Evolutionary conservation across 2,797 vertebrate genomes (phyloP), one percentile per base, ranked within the genome.

Genomic region (Epinephelus awoara): DNA sequence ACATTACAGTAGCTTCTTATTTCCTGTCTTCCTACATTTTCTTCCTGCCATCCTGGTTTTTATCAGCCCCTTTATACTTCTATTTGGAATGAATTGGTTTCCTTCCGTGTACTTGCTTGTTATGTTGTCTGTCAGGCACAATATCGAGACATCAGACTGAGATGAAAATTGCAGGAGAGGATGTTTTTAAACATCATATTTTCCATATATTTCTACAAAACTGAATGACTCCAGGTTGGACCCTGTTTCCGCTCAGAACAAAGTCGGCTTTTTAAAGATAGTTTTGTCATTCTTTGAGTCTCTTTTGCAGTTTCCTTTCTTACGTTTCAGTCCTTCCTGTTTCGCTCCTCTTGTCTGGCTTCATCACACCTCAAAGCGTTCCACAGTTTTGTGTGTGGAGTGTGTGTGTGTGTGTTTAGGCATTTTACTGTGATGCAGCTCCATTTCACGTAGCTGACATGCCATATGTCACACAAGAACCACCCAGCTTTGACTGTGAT

Each of bases 41-140:
- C 14, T 55, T 34, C 3, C 5, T 42, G 13, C 2, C 29, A 9
- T 61, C 55, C 10, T 64, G 8, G 10, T 34, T 40, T 72, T 50
- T 15, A 50, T 76, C 40, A 47, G 6, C 27, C 12, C 7, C 21
- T 34, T 40, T 51, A 6, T 54, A 12, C 38, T 18, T 76, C 29
- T 55, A 14, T 62, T 66, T 71, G 25, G 19, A 67, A 57, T 65
- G 40, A 77, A 68, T 54, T 56, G 57, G 14, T 47, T 25, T 63
- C 44, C 38, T 46, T 81, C 67, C 38, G 47, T 80, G 75, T 72
- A 55, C 49, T 56, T 63, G 56, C 66, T 77, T 80, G 25, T 82
- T 52, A 59, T 61, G 21, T 65, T 3, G n/a, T 67, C 47, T 50
- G 57, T 59, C 74, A 63, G 47, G 47, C 38, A 49, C 34, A 27